Evolutionary conservation across 2,797 vertebrate species (phyloP).

Genomic region (Ataeniobius toweri): DNA sequence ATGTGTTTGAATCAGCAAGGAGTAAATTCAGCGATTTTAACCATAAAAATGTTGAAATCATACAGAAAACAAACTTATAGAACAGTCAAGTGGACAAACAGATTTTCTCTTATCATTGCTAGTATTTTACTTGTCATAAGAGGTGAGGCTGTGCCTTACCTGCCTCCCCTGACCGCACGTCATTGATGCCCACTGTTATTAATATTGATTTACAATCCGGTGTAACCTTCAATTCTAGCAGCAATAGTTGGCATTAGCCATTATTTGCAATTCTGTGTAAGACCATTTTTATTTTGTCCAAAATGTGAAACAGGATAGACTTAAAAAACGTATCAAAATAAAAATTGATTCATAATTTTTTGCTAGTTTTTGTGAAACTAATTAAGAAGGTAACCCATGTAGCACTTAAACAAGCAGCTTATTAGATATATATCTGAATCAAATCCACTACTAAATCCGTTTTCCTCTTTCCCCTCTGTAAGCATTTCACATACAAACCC

Average conservation of each 20-base stretch:
- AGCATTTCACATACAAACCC: conserved; percentile 45
- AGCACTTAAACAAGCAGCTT: background rate
- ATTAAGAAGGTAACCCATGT: background rate
- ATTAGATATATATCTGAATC: conserved; percentile 5
- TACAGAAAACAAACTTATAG: no score
- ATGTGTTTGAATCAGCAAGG: no score
- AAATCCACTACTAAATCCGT: background rate
- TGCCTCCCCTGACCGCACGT: no score
- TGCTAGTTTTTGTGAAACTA: background rate
- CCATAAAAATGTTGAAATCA: no score
- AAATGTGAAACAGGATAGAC: background rate
- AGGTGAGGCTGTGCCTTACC: no score
- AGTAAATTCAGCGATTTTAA: no score
- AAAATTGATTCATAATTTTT: background rate
- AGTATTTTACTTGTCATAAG: no score
- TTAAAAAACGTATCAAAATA: background rate
- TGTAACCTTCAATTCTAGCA: background rate
- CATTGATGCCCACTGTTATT: no score
- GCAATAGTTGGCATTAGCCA: background rate
- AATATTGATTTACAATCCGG: background rate
- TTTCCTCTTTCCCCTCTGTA: conserved; percentile 23
- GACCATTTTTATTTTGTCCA: background rate
- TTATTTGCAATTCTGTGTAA: background rate
- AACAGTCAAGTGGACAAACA: no score
- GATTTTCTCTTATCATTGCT: no score